A percentile compares a stretch with the other conserved stretches of the same genome.
Evolutionary conservation across 2,113 vertebrate genomes (phyloP).

Genomic region (Marmota monax): DNA sequence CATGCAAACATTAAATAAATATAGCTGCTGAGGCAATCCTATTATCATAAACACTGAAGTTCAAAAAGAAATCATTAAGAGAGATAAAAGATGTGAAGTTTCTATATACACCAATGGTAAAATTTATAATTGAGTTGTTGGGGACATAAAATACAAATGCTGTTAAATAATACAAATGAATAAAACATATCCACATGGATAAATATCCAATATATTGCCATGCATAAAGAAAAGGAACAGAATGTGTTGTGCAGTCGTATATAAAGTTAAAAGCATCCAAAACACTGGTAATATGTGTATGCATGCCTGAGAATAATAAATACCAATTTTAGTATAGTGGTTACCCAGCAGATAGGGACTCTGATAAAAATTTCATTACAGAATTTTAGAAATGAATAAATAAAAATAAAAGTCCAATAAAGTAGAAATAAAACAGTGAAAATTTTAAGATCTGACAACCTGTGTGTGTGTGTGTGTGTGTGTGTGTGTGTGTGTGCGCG

Average conservation of each 20-base stretch:
- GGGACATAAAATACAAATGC: neutral
- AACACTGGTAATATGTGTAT: neutral
- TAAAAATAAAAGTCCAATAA: neutral
- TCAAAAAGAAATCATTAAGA: neutral
- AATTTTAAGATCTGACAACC: neutral
- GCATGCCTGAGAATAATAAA: neutral
- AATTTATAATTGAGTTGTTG: neutral
- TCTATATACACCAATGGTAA: neutral
- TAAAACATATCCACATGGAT: neutral
- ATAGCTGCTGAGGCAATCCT: neutral
- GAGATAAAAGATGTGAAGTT: neutral
- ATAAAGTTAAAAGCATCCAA: neutral
- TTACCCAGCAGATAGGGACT: neutral
- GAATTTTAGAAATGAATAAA: neutral
- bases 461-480: neutral
- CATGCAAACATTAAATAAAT: neutral
- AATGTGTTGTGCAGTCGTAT: neutral
- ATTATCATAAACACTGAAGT: neutral
- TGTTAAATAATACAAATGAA: neutral
- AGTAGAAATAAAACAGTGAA: neutral
- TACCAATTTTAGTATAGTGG: neutral
- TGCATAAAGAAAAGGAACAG: neutral
- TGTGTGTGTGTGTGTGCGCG: neutral
- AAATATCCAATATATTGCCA: neutral
- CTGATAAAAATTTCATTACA: neutral